Base-by-base conservation (phyloP, 2,888 invertebrate genomes). In the Agrotis exclamationis region DNA sequence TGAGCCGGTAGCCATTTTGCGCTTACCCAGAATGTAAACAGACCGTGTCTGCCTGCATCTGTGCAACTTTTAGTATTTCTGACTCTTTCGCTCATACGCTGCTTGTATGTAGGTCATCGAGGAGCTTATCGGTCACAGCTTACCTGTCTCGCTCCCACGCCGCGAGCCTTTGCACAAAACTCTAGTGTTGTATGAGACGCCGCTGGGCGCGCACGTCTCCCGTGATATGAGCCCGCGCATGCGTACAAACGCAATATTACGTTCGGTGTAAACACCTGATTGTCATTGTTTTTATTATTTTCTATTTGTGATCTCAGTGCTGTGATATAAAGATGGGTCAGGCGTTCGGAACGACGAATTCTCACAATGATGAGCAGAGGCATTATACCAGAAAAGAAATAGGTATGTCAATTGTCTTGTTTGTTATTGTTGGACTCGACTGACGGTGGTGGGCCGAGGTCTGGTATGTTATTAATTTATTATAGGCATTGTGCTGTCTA, bases 331-430 rank as follows among this genome's bases (percentile, higher is more conserved):
- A 88, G 83, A 96, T 96, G 96, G 96, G 96, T 76, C 96, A 96
- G 83, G 92, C 95, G 56, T 96, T 96, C 84, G 96, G 96, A 69
- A 96, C 95, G 39, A 93, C 95, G 70, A 94, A 93, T 79, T 95
- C 96, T 48, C 95, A 96, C 88, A 92, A 92, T 80, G 93, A 94
- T 56, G 95, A 95, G 69, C 85, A 85, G 76, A 89, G 96, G 83
- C 94, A 95, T 76, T 93, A 92, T 82, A 90, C 91, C 80, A 95
- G 95, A 85, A 96, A 96, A 89, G 96, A 96, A 86, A 94, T 93
- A 84, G 96, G 96, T 96, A 88, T 83, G 96, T 88, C 59, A 68
- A 71, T 62, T 74, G 62, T 75, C 51, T 74, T 73, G 74, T 78
- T 76, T 83, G 82, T 85, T 85, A 78, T 86, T 85, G 79, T 85